Evolutionary conservation across 2,797 vertebrate genomes (phyloP), one percentile per base, ranked within the genome.

Genomic region (Sternarchorhynchus goeldii): DNA sequence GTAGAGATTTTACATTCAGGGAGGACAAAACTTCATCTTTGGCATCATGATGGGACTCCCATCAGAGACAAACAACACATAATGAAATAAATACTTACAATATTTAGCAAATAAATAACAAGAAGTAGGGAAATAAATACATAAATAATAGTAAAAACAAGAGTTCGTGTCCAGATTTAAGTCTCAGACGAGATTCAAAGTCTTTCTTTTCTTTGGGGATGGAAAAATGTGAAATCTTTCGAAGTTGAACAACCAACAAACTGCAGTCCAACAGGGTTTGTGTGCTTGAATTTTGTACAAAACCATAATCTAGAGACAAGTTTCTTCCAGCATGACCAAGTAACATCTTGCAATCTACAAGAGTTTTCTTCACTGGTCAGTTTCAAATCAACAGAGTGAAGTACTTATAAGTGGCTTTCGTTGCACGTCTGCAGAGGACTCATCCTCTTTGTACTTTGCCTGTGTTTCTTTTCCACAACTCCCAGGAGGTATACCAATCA

Each of bases 251-350:
- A 80, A 60, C 77, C 75, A 76, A 89, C 86, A 21, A 88, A 87
- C 88, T 77, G 60, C 82, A 68, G 88, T 86, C 83, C 88, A 88
- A 89, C 90, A 87, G 90, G 91, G 84, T 79, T 75, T 82, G 89
- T 94, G 93, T 94, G 92, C 92, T 94, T 94, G 91, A 92, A 90
- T 91, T 92, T 90, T 92, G 90, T 93, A 93, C 91, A 94, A 93
- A 94, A 91, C 86, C 88, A 90, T 89, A 89, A 90, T 62, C 66
- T 32, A 90, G 89, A 88, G 85, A 87, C 88, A 89, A 7, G 21
- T 92, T 92, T 92, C 90, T 93, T 90, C 59, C 85, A 87, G 86
- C 86, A 90, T 87, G 85, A 91, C 90, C 90, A 89, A 89, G 81
- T 36, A 87, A 90, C 71, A 67, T 60, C 79, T 73, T 67, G 69